Conservation (phyloP, 2,888 invertebrate species). For the Entomobrya multifasciata region DNA sequence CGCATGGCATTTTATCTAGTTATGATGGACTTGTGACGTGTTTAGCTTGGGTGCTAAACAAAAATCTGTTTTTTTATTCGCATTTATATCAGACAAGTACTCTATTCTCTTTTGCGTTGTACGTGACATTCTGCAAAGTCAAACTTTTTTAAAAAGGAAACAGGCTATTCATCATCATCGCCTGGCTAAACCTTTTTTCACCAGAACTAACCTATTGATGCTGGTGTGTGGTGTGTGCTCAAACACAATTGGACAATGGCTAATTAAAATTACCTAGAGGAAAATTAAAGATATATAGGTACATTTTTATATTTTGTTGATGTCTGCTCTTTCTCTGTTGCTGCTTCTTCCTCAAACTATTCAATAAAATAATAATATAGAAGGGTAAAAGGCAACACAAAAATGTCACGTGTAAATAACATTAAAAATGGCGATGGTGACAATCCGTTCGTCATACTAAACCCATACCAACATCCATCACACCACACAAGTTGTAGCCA, state of each 20-base stretch:
- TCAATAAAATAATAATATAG: background rate
- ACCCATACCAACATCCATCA: background rate
- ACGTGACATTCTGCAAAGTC: constrained; percentile 25
- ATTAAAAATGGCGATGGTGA: constrained; percentile 7
- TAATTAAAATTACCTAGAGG: constrained; percentile 62
- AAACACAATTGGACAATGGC: constrained; percentile 66
- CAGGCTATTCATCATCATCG: too few relatives aligned
- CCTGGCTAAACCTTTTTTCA: too few relatives aligned
- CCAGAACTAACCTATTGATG: too few relatives aligned
- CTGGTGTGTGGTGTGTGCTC: too few relatives aligned
- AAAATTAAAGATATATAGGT: background rate
- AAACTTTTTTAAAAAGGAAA: too few relatives aligned
- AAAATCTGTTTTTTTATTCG: too few relatives aligned
- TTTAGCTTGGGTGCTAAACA: too few relatives aligned
- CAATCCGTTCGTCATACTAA: constrained; percentile 45
- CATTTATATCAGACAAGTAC: background rate
- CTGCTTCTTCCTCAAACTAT: background rate
- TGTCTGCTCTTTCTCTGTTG: background rate
- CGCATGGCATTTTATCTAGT: too few relatives aligned
- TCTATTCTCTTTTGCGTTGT: background rate
- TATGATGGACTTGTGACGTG: too few relatives aligned
- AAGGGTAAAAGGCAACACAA: background rate
- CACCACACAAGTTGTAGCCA: background rate
- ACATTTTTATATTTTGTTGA: background rate
- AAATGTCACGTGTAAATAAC: constrained; percentile 30